Percentiles rank a stretch among this genome's conserved stretches.
Evolutionary conservation across 2,113 vertebrate genomes (phyloP).

Genomic region (Gobio gobio): DNA sequence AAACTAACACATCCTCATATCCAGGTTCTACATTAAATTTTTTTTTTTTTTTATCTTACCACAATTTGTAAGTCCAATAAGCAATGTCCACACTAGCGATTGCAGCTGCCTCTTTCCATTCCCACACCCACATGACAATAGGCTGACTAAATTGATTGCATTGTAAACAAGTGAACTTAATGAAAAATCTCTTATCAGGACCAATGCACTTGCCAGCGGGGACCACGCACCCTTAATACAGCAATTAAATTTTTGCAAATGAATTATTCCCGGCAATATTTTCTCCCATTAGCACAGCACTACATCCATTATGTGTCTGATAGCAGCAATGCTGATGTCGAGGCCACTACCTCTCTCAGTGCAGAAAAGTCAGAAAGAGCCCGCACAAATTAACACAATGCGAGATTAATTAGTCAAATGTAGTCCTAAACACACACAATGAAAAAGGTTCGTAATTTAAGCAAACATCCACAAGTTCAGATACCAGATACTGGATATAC

Average conservation of each 20-base stretch:
- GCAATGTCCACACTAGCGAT: not conserved
- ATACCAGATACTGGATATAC: not conserved
- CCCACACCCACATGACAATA: conserved; percentile 52
- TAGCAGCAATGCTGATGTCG: conserved; percentile 72
- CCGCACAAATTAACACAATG: conserved; percentile 37
- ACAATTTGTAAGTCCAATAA: not conserved
- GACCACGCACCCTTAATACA: conserved; percentile 74
- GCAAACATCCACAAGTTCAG: not conserved
- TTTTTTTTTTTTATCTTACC: conserved; percentile 36
- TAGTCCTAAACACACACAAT: not conserved
- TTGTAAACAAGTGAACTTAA: conserved; percentile 74
- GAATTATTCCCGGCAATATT: conserved; percentile 79
- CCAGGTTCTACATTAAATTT: not conserved
- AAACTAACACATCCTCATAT: not conserved
- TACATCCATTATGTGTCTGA: conserved; percentile 80
- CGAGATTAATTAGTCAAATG: conserved; percentile 36
- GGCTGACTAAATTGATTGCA: conserved; percentile 63
- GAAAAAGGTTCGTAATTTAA: not conserved
- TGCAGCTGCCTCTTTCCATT: conserved; percentile 17
- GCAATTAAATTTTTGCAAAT: conserved; percentile 81
- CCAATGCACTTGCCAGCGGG: conserved; percentile 62
- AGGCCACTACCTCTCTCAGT: conserved; percentile 7
- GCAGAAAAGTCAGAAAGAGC: conserved; percentile 1
- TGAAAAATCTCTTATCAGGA: conserved; percentile 72
- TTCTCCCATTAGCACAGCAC: conserved; percentile 78